Evolutionary conservation across 2,797 vertebrate species (phyloP).

Genomic region (Aphelocoma californica): DNA sequence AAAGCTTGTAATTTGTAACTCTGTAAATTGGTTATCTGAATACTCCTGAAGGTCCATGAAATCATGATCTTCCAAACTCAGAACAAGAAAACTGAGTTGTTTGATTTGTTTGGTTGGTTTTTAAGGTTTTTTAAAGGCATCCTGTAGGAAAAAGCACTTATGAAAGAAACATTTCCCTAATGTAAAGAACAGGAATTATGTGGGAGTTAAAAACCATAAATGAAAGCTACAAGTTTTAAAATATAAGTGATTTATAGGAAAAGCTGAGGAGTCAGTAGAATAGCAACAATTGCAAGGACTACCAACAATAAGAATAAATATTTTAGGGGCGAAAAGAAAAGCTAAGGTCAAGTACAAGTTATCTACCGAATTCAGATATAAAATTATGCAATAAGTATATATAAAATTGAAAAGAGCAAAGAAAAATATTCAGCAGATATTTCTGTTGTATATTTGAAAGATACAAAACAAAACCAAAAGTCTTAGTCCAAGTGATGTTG

Average conservation of each 20-base stretch:
- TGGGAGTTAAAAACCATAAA: neutral
- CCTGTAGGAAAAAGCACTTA: neutral
- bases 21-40: neutral
- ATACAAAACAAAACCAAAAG: neutral
- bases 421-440: neutral
- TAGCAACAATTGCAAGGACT: neutral
- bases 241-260: neutral
- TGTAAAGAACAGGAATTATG: neutral
- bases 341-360: neutral
- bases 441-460: neutral
- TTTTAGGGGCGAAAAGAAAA: neutral
- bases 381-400: neutral
- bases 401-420: neutral
- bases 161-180: neutral
- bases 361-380: neutral
- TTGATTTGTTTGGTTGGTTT: neutral
- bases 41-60: neutral
- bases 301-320: neutral
- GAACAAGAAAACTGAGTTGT: neutral
- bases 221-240: neutral
- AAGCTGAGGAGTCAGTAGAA: neutral
- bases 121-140: neutral
- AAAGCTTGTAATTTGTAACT: neutral
- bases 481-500: neutral
- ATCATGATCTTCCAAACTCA: neutral